Conservation (phyloP, 1,140 invertebrate genomes). For the Neocloeon triangulifer region DNA sequence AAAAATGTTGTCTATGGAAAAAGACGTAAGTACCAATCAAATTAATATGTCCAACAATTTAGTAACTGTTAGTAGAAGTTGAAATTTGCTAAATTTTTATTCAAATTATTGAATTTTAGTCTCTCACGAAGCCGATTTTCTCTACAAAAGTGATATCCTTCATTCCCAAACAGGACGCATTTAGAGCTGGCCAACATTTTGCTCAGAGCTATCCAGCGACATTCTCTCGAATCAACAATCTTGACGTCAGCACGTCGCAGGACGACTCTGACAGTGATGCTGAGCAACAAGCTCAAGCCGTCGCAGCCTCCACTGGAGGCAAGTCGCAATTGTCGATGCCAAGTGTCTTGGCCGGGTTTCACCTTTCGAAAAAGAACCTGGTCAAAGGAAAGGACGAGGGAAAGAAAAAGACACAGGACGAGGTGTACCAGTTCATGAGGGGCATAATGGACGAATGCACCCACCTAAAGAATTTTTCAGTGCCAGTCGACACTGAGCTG, state of each 20-base stretch:
- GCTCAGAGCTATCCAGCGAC: conserved; percentile 48
- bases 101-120: too few species aligned
- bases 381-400: too few species aligned
- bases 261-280: neutral
- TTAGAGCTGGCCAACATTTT: conserved; percentile 57
- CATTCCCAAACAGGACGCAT: conserved; percentile 30
- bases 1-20: conserved; percentile 44
- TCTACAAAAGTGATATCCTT: neutral
- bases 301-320: too few species aligned
- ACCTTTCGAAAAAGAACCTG: neutral
- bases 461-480: conserved; percentile 78
- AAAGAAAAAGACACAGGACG: conserved; percentile 28
- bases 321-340: too few species aligned
- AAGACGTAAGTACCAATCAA: conserved; percentile 20
- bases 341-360: conserved; percentile 1
- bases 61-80: neutral
- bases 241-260: neutral
- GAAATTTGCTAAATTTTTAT: too few species aligned
- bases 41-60: conserved; percentile 1
- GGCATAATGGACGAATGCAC: conserved; percentile 98
- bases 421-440: conserved; percentile 83
- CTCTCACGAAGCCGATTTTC: too few species aligned
- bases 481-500: conserved; percentile 56
- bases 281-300: too few species aligned
- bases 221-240: neutral